Evolutionary conservation across 2,113 vertebrate genomes (phyloP), one percentile per base, ranked within the genome.

Genomic region (Tinamus guttatus): DNA sequence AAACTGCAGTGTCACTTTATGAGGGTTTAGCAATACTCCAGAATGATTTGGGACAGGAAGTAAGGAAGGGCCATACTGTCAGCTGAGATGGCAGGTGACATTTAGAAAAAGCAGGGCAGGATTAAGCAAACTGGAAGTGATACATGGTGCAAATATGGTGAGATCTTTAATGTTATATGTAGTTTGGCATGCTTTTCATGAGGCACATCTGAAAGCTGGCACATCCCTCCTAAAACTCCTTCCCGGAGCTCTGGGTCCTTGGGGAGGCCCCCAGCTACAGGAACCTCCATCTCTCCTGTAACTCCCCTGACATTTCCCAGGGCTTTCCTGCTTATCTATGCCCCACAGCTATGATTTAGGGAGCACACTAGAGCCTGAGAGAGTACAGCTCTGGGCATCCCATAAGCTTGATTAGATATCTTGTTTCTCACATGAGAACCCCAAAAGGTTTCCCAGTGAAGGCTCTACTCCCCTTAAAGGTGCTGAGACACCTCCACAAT

Each of bases 1-100:
- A 17, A 91, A 93, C 54, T 49, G 27, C 54, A 76, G 94, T 95
- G 90, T 96, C 70, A 74, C 45, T 93, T 96, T 92, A 96, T 89
- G 0, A 2, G 80, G 43, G 77, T 15, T 69, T 9, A 86, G 74
- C 7, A 63, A 62, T 80, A 63, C 69, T 63, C 32, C 64, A 88
- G 32, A 93, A 92, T 41, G 59, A 79, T 92, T 80, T 69, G 59
- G 65, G 63, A 59, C 65, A 95, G 94, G 74, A 96, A 96, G 77
- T 36, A 43, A 90, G 81, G 62, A 93, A 87, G 30, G 74, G 73
- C 45, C 89, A 30, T 69, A 71, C 79, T 52, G 69, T 65, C 24
- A 64, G 79, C 83, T 82, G 90, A 87, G 67, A 74, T 7, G n/a
- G 77, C 92, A 95, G 94, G 75, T 93, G 88, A 90, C 40, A 73